phyloP scores from a whole-genome alignment of 2,113 vertebrate genomes.

The Empidonax traillii region DNA sequence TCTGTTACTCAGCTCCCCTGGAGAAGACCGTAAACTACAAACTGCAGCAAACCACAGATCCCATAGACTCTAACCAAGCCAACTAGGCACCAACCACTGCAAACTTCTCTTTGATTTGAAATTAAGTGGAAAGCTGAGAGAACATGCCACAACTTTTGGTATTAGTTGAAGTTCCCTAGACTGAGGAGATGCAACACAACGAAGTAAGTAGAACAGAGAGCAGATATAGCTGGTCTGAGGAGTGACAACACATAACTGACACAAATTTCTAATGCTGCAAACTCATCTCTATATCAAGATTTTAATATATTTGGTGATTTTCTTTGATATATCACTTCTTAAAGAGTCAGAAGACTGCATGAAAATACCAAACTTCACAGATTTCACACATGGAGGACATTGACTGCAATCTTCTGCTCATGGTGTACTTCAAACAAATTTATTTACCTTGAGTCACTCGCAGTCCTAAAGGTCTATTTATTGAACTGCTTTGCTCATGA shows the following conservation, averaged over 20 bases:
- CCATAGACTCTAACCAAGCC: background rate
- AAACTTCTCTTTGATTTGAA: background rate
- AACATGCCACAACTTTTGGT: background rate
- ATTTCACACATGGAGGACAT: background rate
- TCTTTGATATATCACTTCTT: background rate
- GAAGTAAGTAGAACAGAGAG: background rate
- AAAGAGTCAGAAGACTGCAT: background rate
- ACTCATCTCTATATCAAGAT: background rate
- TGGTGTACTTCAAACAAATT: background rate
- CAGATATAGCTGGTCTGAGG: background rate
- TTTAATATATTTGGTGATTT: background rate
- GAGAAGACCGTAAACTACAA: background rate
- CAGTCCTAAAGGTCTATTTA: background rate
- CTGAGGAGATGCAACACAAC: accelerated
- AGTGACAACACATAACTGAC: background rate
- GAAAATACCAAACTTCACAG: background rate
- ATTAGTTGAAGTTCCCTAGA: background rate
- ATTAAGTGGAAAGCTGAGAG: background rate
- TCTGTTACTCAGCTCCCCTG: background rate
- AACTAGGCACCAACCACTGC: background rate
- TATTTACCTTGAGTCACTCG: background rate
- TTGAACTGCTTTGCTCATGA: background rate
- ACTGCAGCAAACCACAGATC: background rate
- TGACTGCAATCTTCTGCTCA: background rate
- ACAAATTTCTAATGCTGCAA: background rate